A percentile compares a stretch with the other conserved stretches of the same genome.
These are phyloP conservation scores for Drosophila basisetae DNA, from an alignment of 2,888 invertebrate genomes.

Conservation along the genomic window DNA sequence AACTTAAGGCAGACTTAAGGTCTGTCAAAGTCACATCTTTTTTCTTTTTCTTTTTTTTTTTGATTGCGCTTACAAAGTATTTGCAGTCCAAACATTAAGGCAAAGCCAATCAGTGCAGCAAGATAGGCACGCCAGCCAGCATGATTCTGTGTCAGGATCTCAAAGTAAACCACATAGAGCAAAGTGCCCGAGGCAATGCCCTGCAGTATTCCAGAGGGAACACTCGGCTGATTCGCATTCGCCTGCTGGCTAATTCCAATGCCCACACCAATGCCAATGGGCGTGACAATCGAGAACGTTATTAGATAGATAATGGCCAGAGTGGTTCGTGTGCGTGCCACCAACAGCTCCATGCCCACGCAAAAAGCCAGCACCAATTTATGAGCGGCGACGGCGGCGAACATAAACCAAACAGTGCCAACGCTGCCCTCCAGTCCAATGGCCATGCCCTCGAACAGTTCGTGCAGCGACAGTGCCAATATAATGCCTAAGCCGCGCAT, in stretches of 20 bases:
- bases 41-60: neutral
- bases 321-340: conserved; percentile 88
- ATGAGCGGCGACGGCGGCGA: conserved; percentile 93
- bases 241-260: conserved; percentile 90
- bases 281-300: conserved; percentile 92
- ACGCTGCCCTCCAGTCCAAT: conserved; percentile 90
- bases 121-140: conserved; percentile 88
- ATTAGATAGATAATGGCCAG: conserved; percentile 89
- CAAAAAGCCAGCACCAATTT: conserved; percentile 95
- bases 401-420: conserved; percentile 90
- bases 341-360: conserved; percentile 93
- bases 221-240: conserved; percentile 87
- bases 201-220: conserved; percentile 89
- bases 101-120: conserved; percentile 89
- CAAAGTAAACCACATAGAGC: conserved; percentile 98
- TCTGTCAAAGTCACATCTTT: conserved; percentile 31
- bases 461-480: conserved; percentile 93
- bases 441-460: conserved; percentile 93
- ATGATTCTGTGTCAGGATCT: conserved; percentile 89
- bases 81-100: conserved; percentile 90
- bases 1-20: conserved; percentile 13
- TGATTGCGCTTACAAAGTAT: conserved; percentile 77
- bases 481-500: conserved; percentile 92
- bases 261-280: conserved; percentile 89
- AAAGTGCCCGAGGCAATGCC: conserved; percentile 93